Evolutionary conservation across 2,888 invertebrate species (phyloP).

Genomic region (Leptopilina myrica): DNA sequence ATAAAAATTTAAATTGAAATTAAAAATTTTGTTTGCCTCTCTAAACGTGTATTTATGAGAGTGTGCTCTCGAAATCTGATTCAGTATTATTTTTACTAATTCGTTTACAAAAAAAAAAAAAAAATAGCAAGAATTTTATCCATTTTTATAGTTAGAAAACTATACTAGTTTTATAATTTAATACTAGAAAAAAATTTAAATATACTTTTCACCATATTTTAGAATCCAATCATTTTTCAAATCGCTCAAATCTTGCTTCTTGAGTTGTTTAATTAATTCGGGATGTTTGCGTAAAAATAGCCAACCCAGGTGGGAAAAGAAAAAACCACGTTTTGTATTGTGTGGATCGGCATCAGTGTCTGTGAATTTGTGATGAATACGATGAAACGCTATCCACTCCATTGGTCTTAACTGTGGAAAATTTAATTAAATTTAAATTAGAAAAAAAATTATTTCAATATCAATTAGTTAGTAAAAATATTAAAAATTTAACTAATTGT

Average conservation of each 20-base stretch:
- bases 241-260: conserved; percentile 10
- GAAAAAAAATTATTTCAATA: no score
- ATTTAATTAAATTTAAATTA: neutral
- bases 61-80: no score
- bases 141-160: no score
- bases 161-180: no score
- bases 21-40: neutral
- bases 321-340: conserved; percentile 4
- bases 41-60: no score
- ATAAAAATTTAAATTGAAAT: neutral
- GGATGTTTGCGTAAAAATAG: neutral
- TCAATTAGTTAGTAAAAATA: no score
- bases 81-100: no score
- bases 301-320: conserved; percentile 1
- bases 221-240: neutral
- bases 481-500: no score
- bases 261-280: neutral
- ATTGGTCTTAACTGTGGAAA: conserved; percentile 2
- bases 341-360: conserved; percentile 23
- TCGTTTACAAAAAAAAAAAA: no score
- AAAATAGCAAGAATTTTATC: no score
- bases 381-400: conserved; percentile 1
- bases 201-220: conserved; percentile 20
- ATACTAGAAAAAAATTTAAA: neutral
- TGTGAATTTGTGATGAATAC: conserved; percentile 13